Evolutionary conservation across 35 echinoderm and acorn worm species (phyloP).

Genomic region (Hemicentrotus pulcherrimus): DNA sequence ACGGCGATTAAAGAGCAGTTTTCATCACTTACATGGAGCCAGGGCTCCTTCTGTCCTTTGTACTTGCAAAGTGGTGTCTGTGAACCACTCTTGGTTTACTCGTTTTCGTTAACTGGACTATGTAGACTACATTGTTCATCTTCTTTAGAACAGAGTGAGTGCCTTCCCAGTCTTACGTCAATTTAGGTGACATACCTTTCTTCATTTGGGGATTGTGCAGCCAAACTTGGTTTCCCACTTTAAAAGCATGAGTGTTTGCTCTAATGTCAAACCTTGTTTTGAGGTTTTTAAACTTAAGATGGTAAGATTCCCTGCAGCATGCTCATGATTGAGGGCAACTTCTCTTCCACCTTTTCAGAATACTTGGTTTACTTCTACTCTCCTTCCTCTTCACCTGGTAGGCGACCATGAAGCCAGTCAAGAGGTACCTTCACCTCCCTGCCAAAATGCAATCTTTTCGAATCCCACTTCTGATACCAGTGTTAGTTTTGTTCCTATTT

Average conservation of each 20-base stretch:
- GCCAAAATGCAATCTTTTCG: conserved; percentile 56
- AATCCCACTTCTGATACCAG: too few relatives aligned
- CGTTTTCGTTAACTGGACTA: too few relatives aligned
- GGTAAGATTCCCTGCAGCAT: neutral
- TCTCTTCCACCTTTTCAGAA: neutral
- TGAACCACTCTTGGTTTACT: too few relatives aligned
- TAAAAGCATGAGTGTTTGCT: neutral
- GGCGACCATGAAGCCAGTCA: neutral
- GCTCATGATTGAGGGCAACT: neutral
- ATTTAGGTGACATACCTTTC: neutral
- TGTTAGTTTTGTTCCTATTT: too few relatives aligned
- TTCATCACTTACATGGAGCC: too few relatives aligned
- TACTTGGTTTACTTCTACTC: neutral
- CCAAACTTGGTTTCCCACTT: conserved; percentile 50
- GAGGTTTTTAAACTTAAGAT: too few relatives aligned
- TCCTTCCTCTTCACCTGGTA: neutral
- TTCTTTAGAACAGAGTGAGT: too few relatives aligned
- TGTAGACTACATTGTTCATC: too few relatives aligned
- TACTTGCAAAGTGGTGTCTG: too few relatives aligned
- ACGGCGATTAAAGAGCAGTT: too few relatives aligned
- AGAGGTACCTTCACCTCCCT: neutral
- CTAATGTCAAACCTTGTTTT: conserved; percentile 26
- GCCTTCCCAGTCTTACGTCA: too few relatives aligned
- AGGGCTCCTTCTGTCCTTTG: too few relatives aligned
- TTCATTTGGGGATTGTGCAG: conserved; percentile 13